phyloP scores from a whole-genome alignment of 2,888 invertebrate genomes.

The Agrochola lota region DNA sequence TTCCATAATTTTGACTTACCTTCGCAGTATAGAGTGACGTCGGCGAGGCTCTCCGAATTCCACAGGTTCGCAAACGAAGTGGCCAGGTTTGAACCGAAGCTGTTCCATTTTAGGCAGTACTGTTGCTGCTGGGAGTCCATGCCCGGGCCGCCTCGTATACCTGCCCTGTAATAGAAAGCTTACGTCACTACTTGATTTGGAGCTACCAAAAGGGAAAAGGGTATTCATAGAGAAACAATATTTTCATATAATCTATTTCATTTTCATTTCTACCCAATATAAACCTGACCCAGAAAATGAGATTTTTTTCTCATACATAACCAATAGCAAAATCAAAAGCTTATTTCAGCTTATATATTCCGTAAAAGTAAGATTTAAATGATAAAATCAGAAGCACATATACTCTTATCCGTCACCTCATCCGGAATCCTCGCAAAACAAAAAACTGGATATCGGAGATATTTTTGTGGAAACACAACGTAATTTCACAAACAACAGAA shows the following conservation, averaged over 20 bases:
- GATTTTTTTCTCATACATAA: not conserved
- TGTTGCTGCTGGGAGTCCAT: slow-evolving; percentile 99
- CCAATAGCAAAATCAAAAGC: slow-evolving; percentile 17
- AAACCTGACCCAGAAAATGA: not conserved
- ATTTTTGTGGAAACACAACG: slow-evolving; percentile 30
- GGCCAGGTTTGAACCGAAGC: slow-evolving; percentile 97
- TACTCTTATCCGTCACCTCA: slow-evolving; percentile 24
- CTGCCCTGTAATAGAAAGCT: slow-evolving; percentile 89
- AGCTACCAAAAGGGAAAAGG: not conserved
- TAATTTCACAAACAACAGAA: slow-evolving; percentile 35
- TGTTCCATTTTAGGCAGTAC: slow-evolving; percentile 99
- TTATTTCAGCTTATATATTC: slow-evolving; percentile 5
- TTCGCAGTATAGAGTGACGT: slow-evolving; percentile 98
- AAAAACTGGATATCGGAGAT: slow-evolving; percentile 20
- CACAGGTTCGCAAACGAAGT: slow-evolving; percentile 97
- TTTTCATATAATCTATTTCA: not conserved
- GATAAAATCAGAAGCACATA: slow-evolving; percentile 17
- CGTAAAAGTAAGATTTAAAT: slow-evolving; percentile 19
- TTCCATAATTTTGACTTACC: slow-evolving; percentile 91
- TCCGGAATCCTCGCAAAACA: slow-evolving; percentile 20
- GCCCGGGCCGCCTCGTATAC: slow-evolving; percentile 93
- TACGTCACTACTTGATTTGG: slow-evolving; percentile 34
- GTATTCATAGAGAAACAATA: not conserved
- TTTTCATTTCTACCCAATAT: slow-evolving; percentile 5
- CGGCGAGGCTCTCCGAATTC: slow-evolving; percentile 97